Conservation (phyloP, 2,888 invertebrate species). For the Phasia obesa region DNA sequence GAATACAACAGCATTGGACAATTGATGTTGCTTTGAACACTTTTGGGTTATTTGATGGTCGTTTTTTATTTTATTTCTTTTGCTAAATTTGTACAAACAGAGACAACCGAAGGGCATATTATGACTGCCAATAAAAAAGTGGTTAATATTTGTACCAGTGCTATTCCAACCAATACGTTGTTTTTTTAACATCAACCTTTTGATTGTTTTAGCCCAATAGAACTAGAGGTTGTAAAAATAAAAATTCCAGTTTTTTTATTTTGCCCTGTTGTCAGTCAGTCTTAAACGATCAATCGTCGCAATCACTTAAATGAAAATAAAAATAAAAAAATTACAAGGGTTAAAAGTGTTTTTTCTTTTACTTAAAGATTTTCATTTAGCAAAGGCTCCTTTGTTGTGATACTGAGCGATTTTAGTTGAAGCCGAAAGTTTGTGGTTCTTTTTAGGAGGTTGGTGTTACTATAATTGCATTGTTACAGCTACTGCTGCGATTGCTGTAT, state of each 20-base stretch:
- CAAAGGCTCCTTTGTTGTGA: not conserved
- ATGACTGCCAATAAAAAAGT: constrained; percentile 20
- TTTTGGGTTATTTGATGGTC: not conserved
- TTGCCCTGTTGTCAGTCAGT: constrained; percentile 29
- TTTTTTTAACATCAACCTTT: not conserved
- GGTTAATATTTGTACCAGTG: not conserved
- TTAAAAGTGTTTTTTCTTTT: constrained; percentile 30
- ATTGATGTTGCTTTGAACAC: constrained; percentile 56
- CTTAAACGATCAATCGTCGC: constrained; percentile 79
- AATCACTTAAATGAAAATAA: constrained; percentile 72
- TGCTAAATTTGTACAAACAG: not conserved
- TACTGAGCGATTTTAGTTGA: no score
- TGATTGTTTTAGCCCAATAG: constrained; percentile 8
- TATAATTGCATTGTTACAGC: not conserved
- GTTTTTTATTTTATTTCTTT: constrained; percentile 25
- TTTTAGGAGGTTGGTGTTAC: not conserved
- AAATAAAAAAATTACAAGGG: constrained; percentile 50
- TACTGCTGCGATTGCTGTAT: constrained; percentile 19
- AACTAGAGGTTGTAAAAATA: constrained; percentile 23
- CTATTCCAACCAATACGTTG: not conserved
- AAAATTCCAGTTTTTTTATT: not conserved
- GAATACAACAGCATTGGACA: constrained; percentile 60
- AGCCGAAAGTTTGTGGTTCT: constrained; percentile 2
- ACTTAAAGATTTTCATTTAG: not conserved
- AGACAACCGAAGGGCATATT: constrained; percentile 45